phyloP scores from a whole-genome alignment of 2,797 vertebrate genomes.

The Alcedo quadribrachys region DNA sequence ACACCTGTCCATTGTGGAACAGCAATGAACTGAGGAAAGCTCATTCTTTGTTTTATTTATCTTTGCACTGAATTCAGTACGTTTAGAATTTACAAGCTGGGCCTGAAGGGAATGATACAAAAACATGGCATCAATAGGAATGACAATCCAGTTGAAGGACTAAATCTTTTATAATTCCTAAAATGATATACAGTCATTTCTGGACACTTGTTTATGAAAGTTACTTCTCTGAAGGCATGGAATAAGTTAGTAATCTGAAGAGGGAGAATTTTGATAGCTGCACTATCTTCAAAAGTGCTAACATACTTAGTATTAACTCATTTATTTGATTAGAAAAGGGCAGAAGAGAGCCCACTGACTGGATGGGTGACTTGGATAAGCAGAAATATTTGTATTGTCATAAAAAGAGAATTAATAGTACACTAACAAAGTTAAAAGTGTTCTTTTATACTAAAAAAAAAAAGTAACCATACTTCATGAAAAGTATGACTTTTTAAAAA shows the following conservation, averaged over 20 bases:
- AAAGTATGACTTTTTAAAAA: not conserved
- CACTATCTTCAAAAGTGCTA: constrained; percentile 9
- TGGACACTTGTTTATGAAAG: not conserved
- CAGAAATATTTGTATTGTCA: constrained; percentile 66
- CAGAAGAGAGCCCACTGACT: constrained; percentile 61
- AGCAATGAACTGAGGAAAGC: constrained; percentile 21
- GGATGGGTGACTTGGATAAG: constrained; percentile 72
- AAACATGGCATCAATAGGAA: not conserved
- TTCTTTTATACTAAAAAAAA: constrained; percentile 22
- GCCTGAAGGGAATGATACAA: not conserved
- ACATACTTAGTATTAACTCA: constrained; percentile 15
- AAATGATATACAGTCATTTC: constrained; percentile 1
- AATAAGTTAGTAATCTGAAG: constrained; percentile 72
- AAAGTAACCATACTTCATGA: not conserved
- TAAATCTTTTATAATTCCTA: constrained; percentile 35
- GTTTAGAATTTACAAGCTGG: not conserved
- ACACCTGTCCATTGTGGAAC: constrained; percentile 13
- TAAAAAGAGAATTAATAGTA: constrained; percentile 48
- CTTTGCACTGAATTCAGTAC: constrained; percentile 18
- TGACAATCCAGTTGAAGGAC: constrained; percentile 45
- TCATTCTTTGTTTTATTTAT: constrained; percentile 24
- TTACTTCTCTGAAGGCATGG: constrained; percentile 31
- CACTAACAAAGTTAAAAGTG: constrained; percentile 24
- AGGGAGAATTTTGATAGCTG: constrained; percentile 67
- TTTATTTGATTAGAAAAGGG: constrained; percentile 43